Evolutionary conservation across 2,888 invertebrate species (phyloP).

Genomic region (Pantelozetes paolii): DNA sequence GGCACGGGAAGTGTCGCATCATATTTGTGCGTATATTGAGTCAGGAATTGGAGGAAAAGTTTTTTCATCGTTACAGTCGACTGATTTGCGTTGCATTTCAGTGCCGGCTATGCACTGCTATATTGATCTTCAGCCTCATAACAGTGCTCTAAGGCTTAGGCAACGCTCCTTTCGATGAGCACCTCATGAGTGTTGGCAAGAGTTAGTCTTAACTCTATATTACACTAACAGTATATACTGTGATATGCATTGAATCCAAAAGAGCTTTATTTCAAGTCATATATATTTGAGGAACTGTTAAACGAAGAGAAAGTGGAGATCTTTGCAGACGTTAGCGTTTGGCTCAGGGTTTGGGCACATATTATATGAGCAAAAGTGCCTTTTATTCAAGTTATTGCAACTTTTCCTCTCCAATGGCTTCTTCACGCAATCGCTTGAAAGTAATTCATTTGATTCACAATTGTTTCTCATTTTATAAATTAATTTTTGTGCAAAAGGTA

Average conservation of each 20-base stretch:
- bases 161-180: background rate
- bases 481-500: background rate
- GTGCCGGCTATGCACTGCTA: background rate
- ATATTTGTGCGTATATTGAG: slow-evolving; percentile 18
- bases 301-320: slow-evolving; percentile 13
- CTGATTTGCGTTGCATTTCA: slow-evolving; percentile 14
- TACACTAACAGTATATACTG: slow-evolving; percentile 4
- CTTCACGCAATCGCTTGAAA: slow-evolving; percentile 20
- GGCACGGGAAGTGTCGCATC: slow-evolving; percentile 20
- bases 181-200: slow-evolving; percentile 7
- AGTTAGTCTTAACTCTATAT: slow-evolving; percentile 26
- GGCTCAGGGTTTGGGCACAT: background rate
- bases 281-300: slow-evolving; percentile 33
- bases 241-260: slow-evolving; percentile 18
- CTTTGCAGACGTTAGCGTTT: slow-evolving; percentile 9
- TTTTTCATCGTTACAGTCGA: slow-evolving; percentile 30
- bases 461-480: background rate
- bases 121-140: slow-evolving; percentile 24
- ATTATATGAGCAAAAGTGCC: slow-evolving; percentile 5
- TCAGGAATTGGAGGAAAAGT: slow-evolving; percentile 11
- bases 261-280: slow-evolving; percentile 31
- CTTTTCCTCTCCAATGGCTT: slow-evolving; percentile 17
- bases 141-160: slow-evolving; percentile 22
- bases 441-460: slow-evolving; percentile 30
- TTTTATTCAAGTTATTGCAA: slow-evolving; percentile 17